These are phyloP conservation scores for Hypotaenidia okinawae DNA, from an alignment of 2,797 vertebrate genomes.

Conservation along the genomic window DNA sequence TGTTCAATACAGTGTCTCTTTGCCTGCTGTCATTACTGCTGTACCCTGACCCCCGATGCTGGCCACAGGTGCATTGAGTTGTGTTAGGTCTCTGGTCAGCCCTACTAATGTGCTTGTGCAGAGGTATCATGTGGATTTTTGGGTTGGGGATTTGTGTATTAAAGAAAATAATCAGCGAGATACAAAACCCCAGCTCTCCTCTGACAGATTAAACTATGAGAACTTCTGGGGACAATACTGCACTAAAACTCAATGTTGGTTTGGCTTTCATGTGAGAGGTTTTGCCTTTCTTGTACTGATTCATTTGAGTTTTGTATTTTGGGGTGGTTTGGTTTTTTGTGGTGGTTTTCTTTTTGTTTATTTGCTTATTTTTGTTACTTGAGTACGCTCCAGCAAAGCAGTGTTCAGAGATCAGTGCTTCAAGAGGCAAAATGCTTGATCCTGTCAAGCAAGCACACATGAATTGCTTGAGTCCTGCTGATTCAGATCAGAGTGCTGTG, in stretches of 20 bases:
- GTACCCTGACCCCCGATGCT: rapidly evolving
- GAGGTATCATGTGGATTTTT: neutral
- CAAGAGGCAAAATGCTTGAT: neutral
- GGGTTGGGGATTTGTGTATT: neutral
- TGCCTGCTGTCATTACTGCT: neutral
- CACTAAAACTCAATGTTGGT: neutral
- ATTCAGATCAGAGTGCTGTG: neutral
- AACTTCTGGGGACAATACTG: neutral
- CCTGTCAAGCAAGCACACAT: rapidly evolving
- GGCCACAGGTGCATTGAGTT: rapidly evolving
- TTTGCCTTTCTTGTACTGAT: neutral
- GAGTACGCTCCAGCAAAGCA: neutral
- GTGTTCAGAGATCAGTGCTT: neutral
- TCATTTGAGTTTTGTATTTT: neutral
- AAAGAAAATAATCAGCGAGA: neutral
- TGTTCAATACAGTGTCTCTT: neutral
- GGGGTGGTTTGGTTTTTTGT: too few relatives aligned
- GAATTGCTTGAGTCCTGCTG: neutral
- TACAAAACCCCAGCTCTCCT: rapidly evolving
- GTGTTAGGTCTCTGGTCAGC: neutral
- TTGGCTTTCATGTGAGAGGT: neutral
- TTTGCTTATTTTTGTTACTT: neutral
- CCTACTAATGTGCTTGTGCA: neutral
- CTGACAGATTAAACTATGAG: neutral
- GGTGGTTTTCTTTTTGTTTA: too few relatives aligned